Percentiles rank a stretch among this genome's conserved stretches.
Evolutionary conservation across 1,140 invertebrate genomes (phyloP).

Genomic region (Ladona fulva): DNA sequence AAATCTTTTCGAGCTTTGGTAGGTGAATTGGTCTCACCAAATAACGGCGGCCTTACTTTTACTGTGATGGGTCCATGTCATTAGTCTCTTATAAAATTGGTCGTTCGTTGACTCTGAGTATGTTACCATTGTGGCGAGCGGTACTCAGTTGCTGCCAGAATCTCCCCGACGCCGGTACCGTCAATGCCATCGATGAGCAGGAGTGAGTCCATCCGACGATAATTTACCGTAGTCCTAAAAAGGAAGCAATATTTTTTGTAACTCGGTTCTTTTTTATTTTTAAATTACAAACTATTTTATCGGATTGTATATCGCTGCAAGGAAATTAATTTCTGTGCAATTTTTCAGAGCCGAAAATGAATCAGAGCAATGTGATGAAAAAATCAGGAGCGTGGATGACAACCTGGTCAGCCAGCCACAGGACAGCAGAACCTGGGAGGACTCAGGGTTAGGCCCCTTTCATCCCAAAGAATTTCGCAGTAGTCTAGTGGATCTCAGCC

Average conservation of each 20-base stretch:
- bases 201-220: neutral
- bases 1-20: neutral
- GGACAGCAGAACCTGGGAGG: neutral
- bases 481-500: conserved; percentile 14
- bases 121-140: neutral
- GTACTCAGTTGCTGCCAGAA: neutral
- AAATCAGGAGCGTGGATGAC: neutral
- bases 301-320: neutral
- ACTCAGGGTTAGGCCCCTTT: neutral
- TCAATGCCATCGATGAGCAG: neutral
- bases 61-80: neutral
- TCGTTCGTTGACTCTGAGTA: neutral
- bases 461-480: conserved; percentile 4
- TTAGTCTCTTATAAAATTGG: neutral
- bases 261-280: neutral
- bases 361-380: neutral
- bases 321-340: neutral
- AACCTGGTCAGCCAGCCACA: neutral
- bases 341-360: neutral
- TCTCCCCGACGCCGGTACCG: neutral
- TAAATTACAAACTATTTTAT: neutral
- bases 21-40: neutral
- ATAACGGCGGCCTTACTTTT: neutral
- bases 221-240: neutral
- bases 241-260: neutral